Conservation (phyloP, 2,797 vertebrate species). For the Fistularia tabacaria region DNA sequence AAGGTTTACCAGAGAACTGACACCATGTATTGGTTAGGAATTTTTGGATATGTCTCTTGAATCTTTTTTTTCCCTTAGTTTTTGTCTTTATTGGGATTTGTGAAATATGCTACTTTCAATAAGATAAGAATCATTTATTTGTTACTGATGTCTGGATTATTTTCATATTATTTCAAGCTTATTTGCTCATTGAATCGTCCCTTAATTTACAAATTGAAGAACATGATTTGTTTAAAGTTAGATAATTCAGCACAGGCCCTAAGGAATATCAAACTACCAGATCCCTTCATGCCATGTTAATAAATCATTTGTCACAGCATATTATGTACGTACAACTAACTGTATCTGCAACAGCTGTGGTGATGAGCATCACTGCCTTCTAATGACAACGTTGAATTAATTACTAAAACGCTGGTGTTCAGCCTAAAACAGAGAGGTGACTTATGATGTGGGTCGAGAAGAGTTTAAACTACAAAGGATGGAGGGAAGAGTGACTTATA, state of each 20-base stretch:
- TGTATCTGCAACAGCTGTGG: constrained; percentile 17
- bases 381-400: constrained; percentile 16
- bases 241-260: constrained; percentile 23
- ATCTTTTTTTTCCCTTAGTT: too few relatives aligned
- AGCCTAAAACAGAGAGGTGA: constrained; percentile 17
- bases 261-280: constrained; percentile 10
- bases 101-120: too few relatives aligned
- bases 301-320: constrained; percentile 35
- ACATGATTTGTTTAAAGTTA: neutral
- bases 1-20: too few relatives aligned
- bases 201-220: too few relatives aligned
- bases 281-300: constrained; percentile 24
- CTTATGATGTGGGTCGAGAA: constrained; percentile 1
- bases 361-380: constrained; percentile 24
- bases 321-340: constrained; percentile 19
- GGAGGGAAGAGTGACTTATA: constrained; percentile 9
- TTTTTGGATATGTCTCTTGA: too few relatives aligned
- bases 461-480: neutral
- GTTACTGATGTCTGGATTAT: too few relatives aligned
- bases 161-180: too few relatives aligned
- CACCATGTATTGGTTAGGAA: too few relatives aligned
- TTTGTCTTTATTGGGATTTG: too few relatives aligned
- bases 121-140: too few relatives aligned
- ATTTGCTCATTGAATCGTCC: too few relatives aligned
- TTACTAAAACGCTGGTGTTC: constrained; percentile 22